These are phyloP conservation scores for Morpho helenor DNA, from an alignment of 2,888 invertebrate genomes.

Conservation along the genomic window DNA sequence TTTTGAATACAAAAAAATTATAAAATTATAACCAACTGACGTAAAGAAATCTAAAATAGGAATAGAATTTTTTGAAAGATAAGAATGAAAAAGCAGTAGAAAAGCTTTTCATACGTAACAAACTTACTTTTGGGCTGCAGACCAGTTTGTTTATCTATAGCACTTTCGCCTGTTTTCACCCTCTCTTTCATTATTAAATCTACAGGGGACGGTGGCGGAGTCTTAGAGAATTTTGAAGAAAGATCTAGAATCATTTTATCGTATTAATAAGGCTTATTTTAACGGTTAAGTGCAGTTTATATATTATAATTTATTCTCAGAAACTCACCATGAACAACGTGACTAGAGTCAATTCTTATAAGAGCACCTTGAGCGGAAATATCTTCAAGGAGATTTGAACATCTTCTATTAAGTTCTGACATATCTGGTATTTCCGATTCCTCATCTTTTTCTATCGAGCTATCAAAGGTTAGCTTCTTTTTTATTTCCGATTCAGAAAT, in stretches of 20 bases:
- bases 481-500: conserved; percentile 35
- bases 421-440: conserved; percentile 61
- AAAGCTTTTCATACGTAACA: neutral
- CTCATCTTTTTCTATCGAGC: conserved; percentile 28
- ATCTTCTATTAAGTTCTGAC: conserved; percentile 69
- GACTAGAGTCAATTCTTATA: conserved; percentile 69
- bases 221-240: conserved; percentile 82
- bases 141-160: conserved; percentile 61
- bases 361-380: conserved; percentile 70
- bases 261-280: neutral
- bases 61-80: conserved; percentile 3
- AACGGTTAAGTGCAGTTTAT: neutral
- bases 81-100: conserved; percentile 1
- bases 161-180: conserved; percentile 58
- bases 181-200: conserved; percentile 79
- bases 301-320: neutral
- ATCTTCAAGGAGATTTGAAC: conserved; percentile 72
- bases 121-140: conserved; percentile 68
- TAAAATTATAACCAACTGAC: too few relatives aligned
- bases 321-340: conserved; percentile 66
- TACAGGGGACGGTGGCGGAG: conserved; percentile 85
- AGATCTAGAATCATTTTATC: conserved; percentile 64
- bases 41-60: neutral
- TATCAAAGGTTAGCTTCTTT: conserved; percentile 24
- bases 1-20: too few relatives aligned